These are phyloP conservation scores for Busseola fusca DNA, from an alignment of 2,888 invertebrate genomes.

Conservation along the genomic window DNA sequence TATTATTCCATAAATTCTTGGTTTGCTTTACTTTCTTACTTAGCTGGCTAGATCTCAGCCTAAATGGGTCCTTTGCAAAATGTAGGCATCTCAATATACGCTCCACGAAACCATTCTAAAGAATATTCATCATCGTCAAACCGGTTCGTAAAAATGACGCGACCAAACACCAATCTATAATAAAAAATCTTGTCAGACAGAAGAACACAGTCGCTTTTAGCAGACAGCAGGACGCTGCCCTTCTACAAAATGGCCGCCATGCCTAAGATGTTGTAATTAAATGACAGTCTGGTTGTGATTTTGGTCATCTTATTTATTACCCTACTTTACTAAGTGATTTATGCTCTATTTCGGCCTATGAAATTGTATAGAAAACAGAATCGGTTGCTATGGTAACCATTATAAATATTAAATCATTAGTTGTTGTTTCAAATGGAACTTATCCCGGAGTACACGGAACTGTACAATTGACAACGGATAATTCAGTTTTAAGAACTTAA, in stretches of 20 bases:
- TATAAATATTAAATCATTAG: background rate
- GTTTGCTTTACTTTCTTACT: background rate
- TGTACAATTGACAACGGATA: background rate
- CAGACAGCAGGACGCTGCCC: slow-evolving; percentile 31
- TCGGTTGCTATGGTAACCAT: background rate
- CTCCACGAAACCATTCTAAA: slow-evolving; percentile 19
- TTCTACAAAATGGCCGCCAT: slow-evolving; percentile 23
- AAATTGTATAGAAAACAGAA: slow-evolving; percentile 37
- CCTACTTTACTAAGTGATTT: slow-evolving; percentile 39
- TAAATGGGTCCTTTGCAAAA: background rate
- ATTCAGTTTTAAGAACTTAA: background rate
- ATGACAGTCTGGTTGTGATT: slow-evolving; percentile 35
- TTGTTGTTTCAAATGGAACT: background rate
- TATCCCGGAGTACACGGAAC: background rate
- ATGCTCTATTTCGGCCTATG: slow-evolving; percentile 34
- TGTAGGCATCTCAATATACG: slow-evolving; percentile 11
- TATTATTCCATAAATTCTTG: background rate
- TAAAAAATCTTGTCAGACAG: slow-evolving; percentile 3
- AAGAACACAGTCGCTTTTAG: slow-evolving; percentile 1
- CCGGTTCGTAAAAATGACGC: slow-evolving; percentile 26
- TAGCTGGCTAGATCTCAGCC: background rate
- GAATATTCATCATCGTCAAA: slow-evolving; percentile 17
- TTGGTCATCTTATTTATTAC: slow-evolving; percentile 50
- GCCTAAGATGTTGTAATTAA: slow-evolving; percentile 32
- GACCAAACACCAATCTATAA: background rate